Evolutionary conservation across 2,888 invertebrate species (phyloP), one percentile per base, ranked within the genome.

Genomic region (Chorisops tibialis): DNA sequence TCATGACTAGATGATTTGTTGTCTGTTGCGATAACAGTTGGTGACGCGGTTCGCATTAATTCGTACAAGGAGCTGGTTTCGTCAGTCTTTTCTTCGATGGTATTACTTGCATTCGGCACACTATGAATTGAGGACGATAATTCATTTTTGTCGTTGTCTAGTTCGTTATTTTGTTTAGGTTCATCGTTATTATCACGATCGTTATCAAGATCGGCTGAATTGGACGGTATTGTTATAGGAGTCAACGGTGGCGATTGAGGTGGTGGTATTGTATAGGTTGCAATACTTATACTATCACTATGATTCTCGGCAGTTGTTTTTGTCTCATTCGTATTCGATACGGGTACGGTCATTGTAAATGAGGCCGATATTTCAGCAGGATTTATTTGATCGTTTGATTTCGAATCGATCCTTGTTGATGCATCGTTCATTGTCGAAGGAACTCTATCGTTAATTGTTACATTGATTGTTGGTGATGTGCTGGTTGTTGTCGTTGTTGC

Each of bases 31-130:
- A 45, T 12, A 43, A 56, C 22, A 19, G 59, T 41, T 54, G 51
- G 62, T 50, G 65, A 62, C 64, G 62, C 62, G 60, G 59, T 61
- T 61, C 50, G 35, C 24, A 38, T 59, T 18, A 35, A 2, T 12
- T 61, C 51, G 47, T 58, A 58, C 11, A 47, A 47, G 21, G 47
- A 9, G 9, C 12, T n/a, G 47, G 50, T 38, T 47, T 63, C 35
- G 61, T 70, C 71, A 69, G 69, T 70, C 69, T 71, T 70, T 60
- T 67, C 49, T 39, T 60, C 59, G 47, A 37, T 43, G 51, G 54
- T 60, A 56, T 41, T 60, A 35, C 16, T 61, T 24, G 39, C 30
- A 58, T 64, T 45, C 63, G 66, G 66, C 59, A 67, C 65, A 64
- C 62, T 68, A n/a, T n/a, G n/a, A 19, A 65, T 51, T 45, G 66